Evolutionary conservation across 2,113 vertebrate genomes (phyloP).

Genomic region (Nothoprocta perdicaria): DNA sequence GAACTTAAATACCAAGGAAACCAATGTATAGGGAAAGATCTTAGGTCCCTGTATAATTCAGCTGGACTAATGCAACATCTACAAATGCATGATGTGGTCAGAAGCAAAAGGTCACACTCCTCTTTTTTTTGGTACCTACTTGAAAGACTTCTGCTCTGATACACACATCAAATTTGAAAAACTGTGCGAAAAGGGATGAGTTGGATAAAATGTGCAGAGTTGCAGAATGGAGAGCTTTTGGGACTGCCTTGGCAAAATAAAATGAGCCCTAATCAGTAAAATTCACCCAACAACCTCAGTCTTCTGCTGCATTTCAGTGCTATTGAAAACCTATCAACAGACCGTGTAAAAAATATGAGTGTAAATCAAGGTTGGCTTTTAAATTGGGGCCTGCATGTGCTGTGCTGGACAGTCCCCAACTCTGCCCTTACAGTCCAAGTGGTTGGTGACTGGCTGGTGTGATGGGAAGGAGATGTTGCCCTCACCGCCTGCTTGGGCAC

Average conservation of each 20-base stretch:
- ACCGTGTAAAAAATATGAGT: background rate
- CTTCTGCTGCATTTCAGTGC: background rate
- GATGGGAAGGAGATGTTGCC: too few species aligned
- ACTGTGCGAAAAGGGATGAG: background rate
- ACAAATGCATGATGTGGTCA: background rate
- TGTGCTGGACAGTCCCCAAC: too few species aligned
- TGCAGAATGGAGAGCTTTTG: background rate
- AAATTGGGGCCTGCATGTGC: background rate
- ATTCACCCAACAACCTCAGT: background rate
- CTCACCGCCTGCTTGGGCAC: background rate
- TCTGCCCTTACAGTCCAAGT: background rate
- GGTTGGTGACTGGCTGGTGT: background rate
- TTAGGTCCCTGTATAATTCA: background rate
- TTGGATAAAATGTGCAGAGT: background rate
- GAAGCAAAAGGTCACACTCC: rapidly evolving
- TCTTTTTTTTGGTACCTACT: background rate
- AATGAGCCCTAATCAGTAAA: background rate
- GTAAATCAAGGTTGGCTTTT: background rate
- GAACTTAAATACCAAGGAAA: background rate
- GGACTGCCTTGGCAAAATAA: background rate
- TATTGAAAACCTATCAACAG: background rate
- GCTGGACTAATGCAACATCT: background rate
- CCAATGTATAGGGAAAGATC: background rate
- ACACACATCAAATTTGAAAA: background rate
- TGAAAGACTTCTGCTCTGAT: background rate